Evolutionary conservation across 2,113 vertebrate genomes (phyloP).

Genomic region (Fulica atra): DNA sequence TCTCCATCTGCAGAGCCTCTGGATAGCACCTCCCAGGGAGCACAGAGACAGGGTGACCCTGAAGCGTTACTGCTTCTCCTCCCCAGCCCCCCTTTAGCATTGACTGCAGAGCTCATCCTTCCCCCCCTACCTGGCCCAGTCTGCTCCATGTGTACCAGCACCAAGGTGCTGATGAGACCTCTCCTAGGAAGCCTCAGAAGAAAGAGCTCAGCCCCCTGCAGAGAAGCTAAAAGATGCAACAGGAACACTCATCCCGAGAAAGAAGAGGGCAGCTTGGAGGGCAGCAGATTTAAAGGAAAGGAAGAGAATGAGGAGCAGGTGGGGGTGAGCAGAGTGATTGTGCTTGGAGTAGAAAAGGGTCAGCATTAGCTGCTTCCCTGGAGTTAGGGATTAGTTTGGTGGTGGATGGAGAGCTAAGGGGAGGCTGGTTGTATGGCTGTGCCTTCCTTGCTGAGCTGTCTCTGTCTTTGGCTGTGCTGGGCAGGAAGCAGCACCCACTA

Average conservation of each 20-base stretch:
- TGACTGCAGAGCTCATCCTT: accelerated
- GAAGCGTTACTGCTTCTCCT: neutral
- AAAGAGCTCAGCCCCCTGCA: neutral
- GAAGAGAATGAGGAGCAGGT: neutral
- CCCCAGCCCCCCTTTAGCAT: accelerated
- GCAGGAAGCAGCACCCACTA: neutral
- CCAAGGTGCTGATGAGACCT: accelerated
- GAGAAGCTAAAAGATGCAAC: accelerated
- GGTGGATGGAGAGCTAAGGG: accelerated
- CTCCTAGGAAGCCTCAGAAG: accelerated
- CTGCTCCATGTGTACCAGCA: accelerated
- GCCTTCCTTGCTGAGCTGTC: too few species aligned
- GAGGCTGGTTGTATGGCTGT: neutral
- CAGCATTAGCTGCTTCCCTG: neutral
- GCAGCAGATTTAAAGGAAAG: neutral
- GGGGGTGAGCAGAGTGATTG: neutral
- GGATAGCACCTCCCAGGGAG: neutral
- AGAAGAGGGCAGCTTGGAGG: neutral
- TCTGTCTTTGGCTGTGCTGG: neutral
- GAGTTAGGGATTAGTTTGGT: accelerated
- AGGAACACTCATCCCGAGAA: neutral
- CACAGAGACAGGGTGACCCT: accelerated
- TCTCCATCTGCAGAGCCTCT: accelerated
- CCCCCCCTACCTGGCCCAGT: neutral
- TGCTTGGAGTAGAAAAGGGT: neutral